Evolutionary conservation across 92 coral and sea anemone species (phyloP).

Genomic region (Phenganax marumi): DNA sequence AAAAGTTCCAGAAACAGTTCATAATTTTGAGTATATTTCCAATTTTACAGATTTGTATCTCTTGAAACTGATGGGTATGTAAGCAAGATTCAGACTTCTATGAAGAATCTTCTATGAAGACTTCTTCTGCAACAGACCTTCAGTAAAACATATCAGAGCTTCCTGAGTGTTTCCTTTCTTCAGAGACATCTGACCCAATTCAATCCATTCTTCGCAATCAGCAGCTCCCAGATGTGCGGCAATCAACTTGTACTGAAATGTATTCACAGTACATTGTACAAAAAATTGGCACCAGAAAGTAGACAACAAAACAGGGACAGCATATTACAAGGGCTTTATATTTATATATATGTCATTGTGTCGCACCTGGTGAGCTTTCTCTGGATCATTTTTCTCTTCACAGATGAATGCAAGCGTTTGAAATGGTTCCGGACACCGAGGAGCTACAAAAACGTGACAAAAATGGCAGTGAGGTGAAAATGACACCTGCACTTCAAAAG

Average conservation of each 20-base stretch:
- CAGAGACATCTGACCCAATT: conserved; percentile 80
- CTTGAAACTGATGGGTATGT: too few relatives aligned
- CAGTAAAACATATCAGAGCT: conserved; percentile 82
- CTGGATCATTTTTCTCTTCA: conserved; percentile 84
- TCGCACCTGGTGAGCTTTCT: conserved; percentile 91
- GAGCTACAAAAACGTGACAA: conserved; percentile 57
- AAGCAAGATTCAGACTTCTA: background rate
- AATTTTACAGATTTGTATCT: too few relatives aligned
- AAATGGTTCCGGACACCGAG: conserved; percentile 95
- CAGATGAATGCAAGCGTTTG: conserved; percentile 89
- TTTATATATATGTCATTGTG: too few relatives aligned
- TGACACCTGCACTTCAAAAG: background rate
- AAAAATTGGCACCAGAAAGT: background rate
- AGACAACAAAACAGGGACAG: background rate
- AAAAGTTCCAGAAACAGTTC: background rate
- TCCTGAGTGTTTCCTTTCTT: conserved; percentile 71
- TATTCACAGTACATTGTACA: background rate
- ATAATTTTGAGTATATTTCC: background rate
- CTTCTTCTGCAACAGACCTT: conserved; percentile 57
- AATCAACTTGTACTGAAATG: conserved; percentile 75
- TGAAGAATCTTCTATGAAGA: background rate
- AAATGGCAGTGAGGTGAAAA: background rate
- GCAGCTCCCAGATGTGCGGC: conserved; percentile 80
- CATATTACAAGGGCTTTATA: background rate
- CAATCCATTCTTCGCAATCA: conserved; percentile 91